Base-by-base conservation (phyloP, 2,113 vertebrate species). In the Peromyscus polionotus region DNA sequence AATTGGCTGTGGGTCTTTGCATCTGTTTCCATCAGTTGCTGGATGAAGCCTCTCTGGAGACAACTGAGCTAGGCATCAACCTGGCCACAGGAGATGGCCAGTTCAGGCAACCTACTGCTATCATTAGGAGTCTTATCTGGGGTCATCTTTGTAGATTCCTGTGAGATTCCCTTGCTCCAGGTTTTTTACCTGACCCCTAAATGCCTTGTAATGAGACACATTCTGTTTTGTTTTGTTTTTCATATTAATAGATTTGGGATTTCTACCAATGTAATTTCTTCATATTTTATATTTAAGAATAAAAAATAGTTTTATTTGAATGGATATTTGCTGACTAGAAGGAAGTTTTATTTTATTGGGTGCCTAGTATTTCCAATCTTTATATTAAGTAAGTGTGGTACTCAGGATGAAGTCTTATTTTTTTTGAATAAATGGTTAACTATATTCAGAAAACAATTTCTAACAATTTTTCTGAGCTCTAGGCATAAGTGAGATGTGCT, bases 211-310 rank as follows among this genome's bases (percentile, higher is more conserved):
- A 65, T 65, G 24, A 65, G 63, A 65, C 63, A 65, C 10, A 26
- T 65, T 28, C 26, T 65, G 26, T 65, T 65, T 65, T 65, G 24
- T 26, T 28, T 65, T 28, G 63, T 26, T 28, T 92, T 75, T 94
- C 65, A 81, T 91, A 88, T 13, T 91, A 33, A 73, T 87, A 57
- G 70, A 83, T 87, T 91, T 45, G 48, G 88, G 94, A 91, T 81
- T 96, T 91, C 85, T 94, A 93, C 48, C 81, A 94, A 75, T 76
- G 28, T 93, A 42, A 73, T 94, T 61, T 92, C n/a, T 39, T 85
- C 93, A 26, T 89, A 45, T 70, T 94, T 96, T 95, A 70, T 70
- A 88, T 65, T 65, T 28, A 65, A 65, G 26, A 65, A 63, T 63
- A 26, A 26, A 79, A 92, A 95, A 89, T 72, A 65, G 12, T 65